Percentiles rank a stretch among this genome's conserved stretches.
Evolutionary conservation across 2,888 invertebrate genomes (phyloP).

Genomic region (Hemicrepidius hirtus): DNA sequence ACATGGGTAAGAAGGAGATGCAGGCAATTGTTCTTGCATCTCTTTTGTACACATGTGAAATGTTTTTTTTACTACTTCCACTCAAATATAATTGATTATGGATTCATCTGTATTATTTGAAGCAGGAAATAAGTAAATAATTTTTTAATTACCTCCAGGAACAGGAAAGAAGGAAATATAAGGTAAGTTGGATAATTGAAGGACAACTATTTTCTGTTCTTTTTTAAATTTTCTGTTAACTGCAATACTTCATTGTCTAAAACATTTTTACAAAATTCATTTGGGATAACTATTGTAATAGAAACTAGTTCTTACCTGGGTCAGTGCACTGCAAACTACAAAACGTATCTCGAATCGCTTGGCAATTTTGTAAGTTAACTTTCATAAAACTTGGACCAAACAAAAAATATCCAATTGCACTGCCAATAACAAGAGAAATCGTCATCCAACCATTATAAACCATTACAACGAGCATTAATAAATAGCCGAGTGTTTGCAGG

Average conservation of each 20-base stretch:
- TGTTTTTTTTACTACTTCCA: too few relatives aligned
- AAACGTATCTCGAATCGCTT: slow-evolving; percentile 70
- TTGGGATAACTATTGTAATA: neutral
- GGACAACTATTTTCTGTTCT: neutral
- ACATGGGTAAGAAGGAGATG: too few relatives aligned
- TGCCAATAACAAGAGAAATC: slow-evolving; percentile 79
- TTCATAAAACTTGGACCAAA: slow-evolving; percentile 75
- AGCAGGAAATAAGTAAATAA: too few relatives aligned
- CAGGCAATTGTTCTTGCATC: too few relatives aligned
- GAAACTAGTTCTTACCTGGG: slow-evolving; percentile 74
- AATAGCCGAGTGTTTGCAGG: slow-evolving; percentile 76
- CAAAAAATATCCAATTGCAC: slow-evolving; percentile 76
- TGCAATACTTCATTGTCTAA: neutral
- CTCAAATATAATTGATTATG: too few relatives aligned
- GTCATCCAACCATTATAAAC: slow-evolving; percentile 81
- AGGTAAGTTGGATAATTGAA: neutral
- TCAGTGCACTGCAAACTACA: slow-evolving; percentile 70
- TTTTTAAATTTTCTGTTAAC: slow-evolving; percentile 33
- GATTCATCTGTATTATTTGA: too few relatives aligned
- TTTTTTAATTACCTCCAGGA: slow-evolving; percentile 5
- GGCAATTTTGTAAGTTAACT: slow-evolving; percentile 73
- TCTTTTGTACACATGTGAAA: too few relatives aligned
- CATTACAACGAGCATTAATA: slow-evolving; percentile 85
- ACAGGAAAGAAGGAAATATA: slow-evolving; percentile 11
- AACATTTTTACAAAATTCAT: neutral